Evolutionary conservation across 2,888 invertebrate species (phyloP).

Genomic region (Harpalus rubripes): DNA sequence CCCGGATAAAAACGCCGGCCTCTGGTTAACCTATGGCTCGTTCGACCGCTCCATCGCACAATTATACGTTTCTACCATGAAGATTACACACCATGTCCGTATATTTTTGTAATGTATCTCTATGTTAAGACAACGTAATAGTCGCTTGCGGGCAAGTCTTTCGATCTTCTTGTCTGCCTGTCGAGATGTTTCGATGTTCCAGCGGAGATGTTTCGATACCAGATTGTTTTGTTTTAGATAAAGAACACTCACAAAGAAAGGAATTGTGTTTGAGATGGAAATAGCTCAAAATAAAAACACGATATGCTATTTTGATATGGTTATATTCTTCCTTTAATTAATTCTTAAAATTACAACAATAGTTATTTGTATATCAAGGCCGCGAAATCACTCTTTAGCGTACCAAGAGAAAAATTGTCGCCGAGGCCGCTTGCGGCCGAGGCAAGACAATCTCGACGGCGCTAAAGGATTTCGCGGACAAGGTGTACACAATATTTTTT

Average conservation of each 20-base stretch:
- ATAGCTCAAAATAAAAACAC: not conserved
- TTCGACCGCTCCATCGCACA: constrained; percentile 50
- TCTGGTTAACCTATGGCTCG: constrained; percentile 63
- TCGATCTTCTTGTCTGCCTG: constrained; percentile 55
- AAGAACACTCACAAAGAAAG: not conserved
- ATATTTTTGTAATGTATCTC: constrained; percentile 76
- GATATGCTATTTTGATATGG: not conserved
- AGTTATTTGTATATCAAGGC: too few species aligned
- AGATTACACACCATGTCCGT: constrained; percentile 64
- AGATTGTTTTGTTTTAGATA: constrained; percentile 33
- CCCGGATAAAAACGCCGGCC: constrained; percentile 45
- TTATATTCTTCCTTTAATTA: not conserved
- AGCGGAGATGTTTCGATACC: constrained; percentile 23
- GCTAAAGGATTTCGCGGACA: too few species aligned
- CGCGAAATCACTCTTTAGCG: too few species aligned
- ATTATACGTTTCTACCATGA: constrained; percentile 63
- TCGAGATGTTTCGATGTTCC: constrained; percentile 35
- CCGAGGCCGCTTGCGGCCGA: too few species aligned
- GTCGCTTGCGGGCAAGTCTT: constrained; percentile 56
- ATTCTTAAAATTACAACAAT: too few species aligned
- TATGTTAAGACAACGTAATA: constrained; percentile 75
- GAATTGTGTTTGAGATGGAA: constrained; percentile 1
- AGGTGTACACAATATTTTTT: too few species aligned
- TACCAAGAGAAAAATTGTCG: too few species aligned
- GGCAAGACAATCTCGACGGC: too few species aligned